phyloP scores from a whole-genome alignment of 2,797 vertebrate genomes.

The Hapalemur alaotrensis region DNA sequence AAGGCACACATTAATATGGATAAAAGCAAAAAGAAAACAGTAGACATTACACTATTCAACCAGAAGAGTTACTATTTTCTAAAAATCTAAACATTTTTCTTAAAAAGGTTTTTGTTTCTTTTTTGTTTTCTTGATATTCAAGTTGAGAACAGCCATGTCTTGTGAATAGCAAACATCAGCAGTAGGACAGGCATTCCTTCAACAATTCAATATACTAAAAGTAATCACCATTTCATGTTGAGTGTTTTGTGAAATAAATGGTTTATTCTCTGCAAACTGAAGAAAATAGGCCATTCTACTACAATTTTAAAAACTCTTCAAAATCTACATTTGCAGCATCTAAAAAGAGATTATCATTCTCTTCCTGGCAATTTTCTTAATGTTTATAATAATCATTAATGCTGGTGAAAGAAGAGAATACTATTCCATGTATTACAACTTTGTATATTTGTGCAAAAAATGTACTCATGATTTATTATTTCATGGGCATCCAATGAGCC shows the following conservation, averaged over 20 bases:
- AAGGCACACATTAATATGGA: background rate
- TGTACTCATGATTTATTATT: background rate
- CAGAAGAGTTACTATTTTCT: background rate
- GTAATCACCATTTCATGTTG: background rate
- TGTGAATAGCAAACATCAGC: background rate
- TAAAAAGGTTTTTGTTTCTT: background rate
- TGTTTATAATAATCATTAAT: slow-evolving; percentile 8
- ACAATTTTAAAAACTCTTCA: background rate
- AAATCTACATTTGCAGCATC: background rate
- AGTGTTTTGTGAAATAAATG: slow-evolving; percentile 20
- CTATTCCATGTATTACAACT: background rate
- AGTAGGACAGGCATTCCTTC: background rate
- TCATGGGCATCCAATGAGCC: background rate
- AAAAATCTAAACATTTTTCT: slow-evolving; percentile 18
- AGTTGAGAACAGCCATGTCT: background rate
- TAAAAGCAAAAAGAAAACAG: background rate
- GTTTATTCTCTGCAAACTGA: background rate
- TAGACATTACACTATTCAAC: background rate
- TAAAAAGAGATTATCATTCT: slow-evolving; percentile 8
- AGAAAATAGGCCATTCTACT: background rate
- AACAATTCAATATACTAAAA: background rate
- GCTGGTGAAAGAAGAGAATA: background rate
- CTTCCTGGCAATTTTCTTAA: background rate
- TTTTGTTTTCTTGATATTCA: slow-evolving; percentile 19
- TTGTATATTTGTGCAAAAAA: background rate